Evolutionary conservation across 23 tunicate genomes (phyloP).

Genomic region (Trididemnum clinides): DNA sequence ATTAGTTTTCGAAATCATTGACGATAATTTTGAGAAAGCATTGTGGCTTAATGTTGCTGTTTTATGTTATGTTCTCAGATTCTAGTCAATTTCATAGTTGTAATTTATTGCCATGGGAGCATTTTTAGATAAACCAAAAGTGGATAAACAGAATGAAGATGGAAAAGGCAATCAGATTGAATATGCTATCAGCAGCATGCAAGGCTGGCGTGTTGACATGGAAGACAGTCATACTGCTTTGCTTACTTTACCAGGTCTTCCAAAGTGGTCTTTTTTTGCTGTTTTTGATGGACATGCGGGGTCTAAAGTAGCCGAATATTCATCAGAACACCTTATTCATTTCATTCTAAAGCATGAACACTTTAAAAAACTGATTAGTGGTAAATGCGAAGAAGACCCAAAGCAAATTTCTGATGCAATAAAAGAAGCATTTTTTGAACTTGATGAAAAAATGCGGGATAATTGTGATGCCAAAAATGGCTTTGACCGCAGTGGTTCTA

Average conservation of each 20-base stretch:
- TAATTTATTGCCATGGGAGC: constrained; percentile 80
- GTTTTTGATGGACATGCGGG: constrained; percentile 99
- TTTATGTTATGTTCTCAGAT: not conserved
- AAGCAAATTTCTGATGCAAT: constrained; percentile 61
- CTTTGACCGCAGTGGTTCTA: constrained; percentile 88
- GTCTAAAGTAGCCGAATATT: constrained; percentile 87
- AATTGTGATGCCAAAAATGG: constrained; percentile 32
- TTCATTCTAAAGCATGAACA: constrained; percentile 58
- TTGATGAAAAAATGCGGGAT: constrained; percentile 82
- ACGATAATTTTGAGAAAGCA: too few relatives aligned
- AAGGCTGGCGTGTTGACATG: constrained; percentile 99
- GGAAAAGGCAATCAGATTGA: constrained; percentile 73
- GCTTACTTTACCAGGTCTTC: constrained; percentile 53
- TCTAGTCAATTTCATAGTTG: not conserved
- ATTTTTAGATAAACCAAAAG: constrained; percentile 88
- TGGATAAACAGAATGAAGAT: constrained; percentile 77
- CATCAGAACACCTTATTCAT: constrained; percentile 80
- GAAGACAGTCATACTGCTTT: constrained; percentile 95
- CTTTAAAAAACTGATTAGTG: constrained; percentile 54
- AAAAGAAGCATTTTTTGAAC: constrained; percentile 69
- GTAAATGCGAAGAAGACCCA: constrained; percentile 34
- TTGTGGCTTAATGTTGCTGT: too few relatives aligned
- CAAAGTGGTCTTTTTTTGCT: constrained; percentile 96
- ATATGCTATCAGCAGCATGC: constrained; percentile 91
- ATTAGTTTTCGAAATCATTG: too few relatives aligned